Conservation (phyloP, 2,888 invertebrate species). For the Lucinisca nassula region DNA sequence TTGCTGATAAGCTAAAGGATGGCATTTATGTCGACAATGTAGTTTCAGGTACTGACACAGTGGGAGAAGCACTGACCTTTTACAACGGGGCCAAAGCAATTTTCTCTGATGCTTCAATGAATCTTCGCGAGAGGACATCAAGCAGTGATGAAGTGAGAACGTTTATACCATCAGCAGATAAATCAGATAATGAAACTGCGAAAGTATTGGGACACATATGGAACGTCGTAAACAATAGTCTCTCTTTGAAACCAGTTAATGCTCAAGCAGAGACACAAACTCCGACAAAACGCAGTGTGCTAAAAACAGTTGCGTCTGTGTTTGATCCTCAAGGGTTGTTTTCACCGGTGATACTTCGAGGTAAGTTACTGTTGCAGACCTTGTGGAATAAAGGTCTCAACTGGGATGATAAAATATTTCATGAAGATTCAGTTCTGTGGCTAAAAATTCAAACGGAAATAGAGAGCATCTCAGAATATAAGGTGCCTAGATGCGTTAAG, state of each 20-base stretch:
- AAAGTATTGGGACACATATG: conserved; percentile 27
- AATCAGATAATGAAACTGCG: not conserved
- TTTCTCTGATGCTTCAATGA: conserved; percentile 32
- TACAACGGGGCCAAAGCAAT: conserved; percentile 2
- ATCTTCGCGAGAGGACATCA: conserved; percentile 28
- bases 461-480: not conserved
- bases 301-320: no score
- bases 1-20: no score
- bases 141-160: conserved; percentile 3
- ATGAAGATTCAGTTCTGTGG: not conserved
- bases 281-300: no score
- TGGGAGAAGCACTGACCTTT: not conserved
- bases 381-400: no score
- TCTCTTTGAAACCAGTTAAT: not conserved
- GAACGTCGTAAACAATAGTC: conserved; percentile 11
- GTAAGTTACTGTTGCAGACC: no score
- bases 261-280: not conserved
- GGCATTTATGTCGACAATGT: no score
- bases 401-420: no score
- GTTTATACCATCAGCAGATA: not conserved
- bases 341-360: no score
- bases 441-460: not conserved
- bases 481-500: not conserved
- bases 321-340: no score
- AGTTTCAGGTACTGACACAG: no score